These are phyloP conservation scores for Apostichopus parvimensis DNA, from an alignment of 35 echinoderm and acorn worm genomes.

Conservation along the genomic window DNA sequence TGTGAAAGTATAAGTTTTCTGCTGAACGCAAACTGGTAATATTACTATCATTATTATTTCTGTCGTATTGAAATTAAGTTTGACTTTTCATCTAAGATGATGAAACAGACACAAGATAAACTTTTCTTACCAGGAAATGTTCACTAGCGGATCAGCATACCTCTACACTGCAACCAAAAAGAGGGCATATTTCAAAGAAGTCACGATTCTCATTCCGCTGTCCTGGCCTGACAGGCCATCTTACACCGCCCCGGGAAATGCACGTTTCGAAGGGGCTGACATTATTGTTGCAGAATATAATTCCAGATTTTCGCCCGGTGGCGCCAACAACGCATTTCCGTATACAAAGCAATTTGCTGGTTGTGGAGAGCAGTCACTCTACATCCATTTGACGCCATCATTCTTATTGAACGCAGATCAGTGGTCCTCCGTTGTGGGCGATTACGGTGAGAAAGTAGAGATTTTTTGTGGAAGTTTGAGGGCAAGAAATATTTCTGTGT, in stretches of 20 bases:
- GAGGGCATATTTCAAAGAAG: conserved; percentile 63
- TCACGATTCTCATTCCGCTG: conserved; percentile 70
- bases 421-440: background rate
- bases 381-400: conserved; percentile 68
- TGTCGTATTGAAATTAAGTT: too few relatives aligned
- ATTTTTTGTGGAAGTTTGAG: too few relatives aligned
- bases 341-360: conserved; percentile 74
- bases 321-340: background rate
- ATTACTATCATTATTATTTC: too few relatives aligned
- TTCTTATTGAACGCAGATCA: conserved; percentile 37
- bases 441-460: conserved; percentile 1
- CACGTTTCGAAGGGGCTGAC: conserved; percentile 59
- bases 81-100: too few relatives aligned
- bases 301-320: conserved; percentile 41
- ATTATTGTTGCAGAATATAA: conserved; percentile 70
- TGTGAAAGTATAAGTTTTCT: too few relatives aligned
- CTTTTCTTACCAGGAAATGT: conserved; percentile 43
- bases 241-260: conserved; percentile 32
- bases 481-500: too few relatives aligned
- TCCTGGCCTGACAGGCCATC: conserved; percentile 44
- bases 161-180: conserved; percentile 63
- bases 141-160: conserved; percentile 53
- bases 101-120: too few relatives aligned
- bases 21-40: too few relatives aligned
- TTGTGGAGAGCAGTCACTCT: conserved; percentile 59